Evolutionary conservation across 1,140 invertebrate species (phyloP).

Genomic region (Steinernema khuongi): DNA sequence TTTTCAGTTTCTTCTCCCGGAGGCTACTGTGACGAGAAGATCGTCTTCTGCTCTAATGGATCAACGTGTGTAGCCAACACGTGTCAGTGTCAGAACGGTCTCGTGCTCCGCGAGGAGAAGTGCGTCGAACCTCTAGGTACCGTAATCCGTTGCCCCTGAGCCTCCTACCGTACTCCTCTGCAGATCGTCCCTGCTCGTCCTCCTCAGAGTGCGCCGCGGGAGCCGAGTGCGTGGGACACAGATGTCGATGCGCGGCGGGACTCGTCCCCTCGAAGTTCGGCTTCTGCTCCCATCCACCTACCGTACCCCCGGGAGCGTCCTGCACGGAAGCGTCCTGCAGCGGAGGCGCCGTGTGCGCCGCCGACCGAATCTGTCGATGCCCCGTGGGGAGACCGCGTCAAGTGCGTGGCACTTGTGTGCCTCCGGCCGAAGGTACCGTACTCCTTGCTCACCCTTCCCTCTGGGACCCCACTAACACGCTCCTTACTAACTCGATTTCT

Average conservation of each 20-base stretch:
- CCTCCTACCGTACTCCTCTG: constrained; percentile 8
- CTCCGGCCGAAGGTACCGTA: background rate
- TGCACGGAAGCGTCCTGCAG: background rate
- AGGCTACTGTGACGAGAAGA: constrained; percentile 22
- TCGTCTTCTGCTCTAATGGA: constrained; percentile 25
- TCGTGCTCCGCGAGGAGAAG: constrained; percentile 17
- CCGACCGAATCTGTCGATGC: background rate
- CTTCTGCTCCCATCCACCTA: constrained; percentile 31
- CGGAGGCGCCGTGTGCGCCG: background rate
- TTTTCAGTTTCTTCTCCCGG: constrained; percentile 37
- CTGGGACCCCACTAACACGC: background rate
- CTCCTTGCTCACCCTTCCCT: background rate
- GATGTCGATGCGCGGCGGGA: constrained; percentile 31
- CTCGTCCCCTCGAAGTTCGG: constrained; percentile 33
- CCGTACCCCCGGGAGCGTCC: background rate
- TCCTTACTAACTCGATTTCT: background rate
- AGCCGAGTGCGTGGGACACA: constrained; percentile 32
- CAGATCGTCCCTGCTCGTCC: constrained; percentile 33
- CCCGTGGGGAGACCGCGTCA: background rate
- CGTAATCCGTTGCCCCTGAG: background rate
- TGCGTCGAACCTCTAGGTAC: constrained; percentile 34
- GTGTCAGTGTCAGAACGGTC: constrained; percentile 36
- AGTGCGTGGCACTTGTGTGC: background rate
- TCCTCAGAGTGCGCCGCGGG: constrained; percentile 36
- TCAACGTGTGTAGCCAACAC: constrained; percentile 32